Conservation (phyloP, 2,113 vertebrate species). For the Mystacornis crossleyi region DNA sequence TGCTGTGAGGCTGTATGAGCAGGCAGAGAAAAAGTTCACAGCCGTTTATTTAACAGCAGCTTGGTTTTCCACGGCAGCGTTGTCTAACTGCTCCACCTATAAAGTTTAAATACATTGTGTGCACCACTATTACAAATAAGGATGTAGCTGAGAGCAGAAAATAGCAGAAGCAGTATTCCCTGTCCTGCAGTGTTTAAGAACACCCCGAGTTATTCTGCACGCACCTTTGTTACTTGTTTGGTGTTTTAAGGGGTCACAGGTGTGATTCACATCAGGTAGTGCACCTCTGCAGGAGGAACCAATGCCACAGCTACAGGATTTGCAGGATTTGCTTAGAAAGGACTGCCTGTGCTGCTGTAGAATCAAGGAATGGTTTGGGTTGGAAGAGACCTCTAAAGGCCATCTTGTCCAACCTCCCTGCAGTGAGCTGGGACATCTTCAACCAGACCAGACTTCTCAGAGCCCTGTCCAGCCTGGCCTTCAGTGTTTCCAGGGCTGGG, state of each 20-base stretch:
- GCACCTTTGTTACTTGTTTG: background rate
- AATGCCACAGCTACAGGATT: background rate
- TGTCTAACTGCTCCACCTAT: conserved; percentile 30
- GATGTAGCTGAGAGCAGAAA: background rate
- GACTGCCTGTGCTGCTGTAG: background rate
- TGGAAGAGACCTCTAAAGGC: background rate
- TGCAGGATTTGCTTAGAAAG: background rate
- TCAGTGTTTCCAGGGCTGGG: background rate
- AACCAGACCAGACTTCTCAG: background rate
- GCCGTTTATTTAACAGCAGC: conserved; percentile 38
- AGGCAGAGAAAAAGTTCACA: background rate
- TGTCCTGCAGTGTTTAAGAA: background rate
- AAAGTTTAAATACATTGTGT: background rate
- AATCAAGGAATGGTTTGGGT: background rate
- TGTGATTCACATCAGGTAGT: background rate
- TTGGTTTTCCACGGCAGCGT: background rate
- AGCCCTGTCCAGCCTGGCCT: background rate
- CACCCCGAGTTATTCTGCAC: background rate
- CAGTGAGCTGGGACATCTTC: background rate
- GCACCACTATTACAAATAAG: background rate
- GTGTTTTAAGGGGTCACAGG: background rate
- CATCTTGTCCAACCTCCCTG: background rate
- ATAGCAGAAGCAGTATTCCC: background rate
- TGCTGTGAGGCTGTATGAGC: background rate
- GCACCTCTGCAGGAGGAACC: background rate